These are phyloP conservation scores for Campoplex capitator DNA, from an alignment of 2,888 invertebrate genomes.

Conservation along the genomic window DNA sequence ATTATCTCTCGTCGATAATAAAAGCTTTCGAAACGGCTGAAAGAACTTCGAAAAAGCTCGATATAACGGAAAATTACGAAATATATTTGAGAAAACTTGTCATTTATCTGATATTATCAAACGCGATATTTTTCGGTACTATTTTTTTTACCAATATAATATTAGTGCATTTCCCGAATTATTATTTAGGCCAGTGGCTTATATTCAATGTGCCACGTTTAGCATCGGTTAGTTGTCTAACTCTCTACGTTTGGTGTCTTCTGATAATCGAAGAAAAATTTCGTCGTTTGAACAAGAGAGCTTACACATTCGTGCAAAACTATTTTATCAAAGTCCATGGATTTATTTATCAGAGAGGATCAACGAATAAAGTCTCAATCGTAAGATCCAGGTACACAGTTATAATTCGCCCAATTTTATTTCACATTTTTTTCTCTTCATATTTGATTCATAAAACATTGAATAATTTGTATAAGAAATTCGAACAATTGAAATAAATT, in stretches of 20 bases:
- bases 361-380: background rate
- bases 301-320: background rate
- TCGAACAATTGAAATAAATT: background rate
- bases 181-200: background rate
- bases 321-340: background rate
- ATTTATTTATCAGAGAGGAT: background rate
- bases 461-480: no score
- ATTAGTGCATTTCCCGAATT: background rate
- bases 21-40: conserved; percentile 19
- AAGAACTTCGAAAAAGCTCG: conserved; percentile 31
- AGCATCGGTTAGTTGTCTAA: background rate
- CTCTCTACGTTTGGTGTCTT: conserved; percentile 21
- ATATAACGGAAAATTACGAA: conserved; percentile 14
- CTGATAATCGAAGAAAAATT: conserved; percentile 21
- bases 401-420: background rate
- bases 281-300: conserved; percentile 24
- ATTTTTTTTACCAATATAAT: background rate
- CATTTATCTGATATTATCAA: background rate
- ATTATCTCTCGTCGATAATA: conserved; percentile 14
- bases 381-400: no score
- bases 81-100: conserved; percentile 9
- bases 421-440: no score
- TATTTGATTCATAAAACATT: background rate
- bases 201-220: conserved; percentile 1
- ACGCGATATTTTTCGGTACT: background rate